Evolutionary conservation across 2,113 vertebrate species (phyloP).

Genomic region (Trogon melanurus): DNA sequence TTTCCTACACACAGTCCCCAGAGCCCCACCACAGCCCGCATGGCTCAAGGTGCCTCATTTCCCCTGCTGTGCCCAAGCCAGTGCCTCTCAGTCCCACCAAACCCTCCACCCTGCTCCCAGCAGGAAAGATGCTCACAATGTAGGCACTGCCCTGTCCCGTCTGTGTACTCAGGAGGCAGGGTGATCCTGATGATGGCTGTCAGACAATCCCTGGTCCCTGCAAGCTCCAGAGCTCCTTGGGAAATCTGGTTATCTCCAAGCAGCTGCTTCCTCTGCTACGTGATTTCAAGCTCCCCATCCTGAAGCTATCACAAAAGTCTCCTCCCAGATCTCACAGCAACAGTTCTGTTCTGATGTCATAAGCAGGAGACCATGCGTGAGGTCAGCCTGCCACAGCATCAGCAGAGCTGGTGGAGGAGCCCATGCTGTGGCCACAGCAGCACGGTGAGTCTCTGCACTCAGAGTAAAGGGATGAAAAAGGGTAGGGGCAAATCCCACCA

Average conservation of each 20-base stretch:
- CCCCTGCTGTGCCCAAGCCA: accelerated
- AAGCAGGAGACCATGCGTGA: not conserved
- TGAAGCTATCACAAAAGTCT: not conserved
- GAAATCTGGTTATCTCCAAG: not conserved
- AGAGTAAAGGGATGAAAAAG: not conserved
- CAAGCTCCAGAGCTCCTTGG: not conserved
- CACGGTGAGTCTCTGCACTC: not conserved
- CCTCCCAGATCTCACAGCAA: not conserved
- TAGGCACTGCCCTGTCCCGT: not conserved
- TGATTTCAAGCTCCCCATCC: not conserved
- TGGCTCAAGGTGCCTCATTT: not conserved
- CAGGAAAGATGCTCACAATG: not conserved
- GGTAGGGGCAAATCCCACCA: not conserved
- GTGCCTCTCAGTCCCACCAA: not conserved
- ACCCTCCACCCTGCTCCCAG: not conserved
- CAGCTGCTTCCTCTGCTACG: not conserved
- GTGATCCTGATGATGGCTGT: not conserved
- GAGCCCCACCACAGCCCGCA: accelerated
- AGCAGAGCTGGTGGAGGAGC: not conserved
- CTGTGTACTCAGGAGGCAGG: not conserved
- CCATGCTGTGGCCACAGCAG: not conserved
- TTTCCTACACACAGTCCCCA: not conserved
- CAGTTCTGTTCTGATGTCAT: not conserved
- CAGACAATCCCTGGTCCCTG: not conserved
- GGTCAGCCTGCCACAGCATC: not conserved